Percentiles rank a stretch among this genome's conserved stretches.
Conservation (phyloP, 2,113 vertebrate genomes). For the Varanus komodoensis region DNA sequence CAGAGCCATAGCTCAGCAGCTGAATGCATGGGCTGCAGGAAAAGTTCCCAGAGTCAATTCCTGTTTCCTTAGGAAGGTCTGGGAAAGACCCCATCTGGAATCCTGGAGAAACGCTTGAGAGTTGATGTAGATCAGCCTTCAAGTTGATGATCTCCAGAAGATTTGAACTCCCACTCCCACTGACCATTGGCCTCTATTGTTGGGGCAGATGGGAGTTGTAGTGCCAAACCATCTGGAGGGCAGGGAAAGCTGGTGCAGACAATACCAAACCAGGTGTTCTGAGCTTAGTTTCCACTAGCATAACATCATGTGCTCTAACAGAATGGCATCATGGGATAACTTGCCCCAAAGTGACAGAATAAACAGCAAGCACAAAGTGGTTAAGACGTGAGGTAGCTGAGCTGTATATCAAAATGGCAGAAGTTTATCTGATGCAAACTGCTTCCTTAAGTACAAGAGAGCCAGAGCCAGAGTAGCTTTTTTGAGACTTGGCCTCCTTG, state of each 20-base stretch:
- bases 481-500: background rate
- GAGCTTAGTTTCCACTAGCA: too few relatives aligned
- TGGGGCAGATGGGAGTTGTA: background rate
- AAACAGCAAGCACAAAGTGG: too few relatives aligned
- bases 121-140: background rate
- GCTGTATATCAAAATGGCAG: background rate
- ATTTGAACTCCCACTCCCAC: background rate
- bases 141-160: background rate
- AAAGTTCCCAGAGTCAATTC: background rate
- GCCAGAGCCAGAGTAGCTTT: background rate
- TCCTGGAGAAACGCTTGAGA: background rate
- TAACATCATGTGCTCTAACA: too few relatives aligned
- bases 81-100: background rate
- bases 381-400: background rate
- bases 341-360: too few relatives aligned
- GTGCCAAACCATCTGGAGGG: background rate
- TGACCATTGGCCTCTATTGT: background rate
- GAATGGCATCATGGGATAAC: too few relatives aligned
- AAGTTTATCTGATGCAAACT: background rate
- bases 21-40: background rate
- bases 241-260: background rate
- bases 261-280: background rate
- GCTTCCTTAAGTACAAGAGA: background rate
- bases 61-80: background rate
- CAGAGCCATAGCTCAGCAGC: background rate